phyloP scores from a whole-genome alignment of 2,797 vertebrate genomes.

The Diplodus puntazzo region DNA sequence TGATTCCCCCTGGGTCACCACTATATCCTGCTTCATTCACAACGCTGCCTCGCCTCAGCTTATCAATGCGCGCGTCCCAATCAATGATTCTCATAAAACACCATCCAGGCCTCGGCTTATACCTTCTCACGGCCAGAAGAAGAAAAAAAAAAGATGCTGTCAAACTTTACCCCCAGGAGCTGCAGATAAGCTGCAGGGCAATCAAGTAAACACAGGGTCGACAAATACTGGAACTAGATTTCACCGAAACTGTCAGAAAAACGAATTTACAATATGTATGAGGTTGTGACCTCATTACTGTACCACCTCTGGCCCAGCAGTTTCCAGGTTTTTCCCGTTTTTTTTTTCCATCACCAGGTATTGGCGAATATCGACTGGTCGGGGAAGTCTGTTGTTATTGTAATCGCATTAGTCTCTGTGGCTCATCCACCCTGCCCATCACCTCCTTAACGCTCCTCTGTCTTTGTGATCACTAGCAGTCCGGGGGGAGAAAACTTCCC shows the following conservation, averaged over 20 bases:
- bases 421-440: constrained; percentile 54
- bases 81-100: constrained; percentile 82
- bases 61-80: constrained; percentile 70
- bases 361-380: constrained; percentile 59
- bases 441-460: constrained; percentile 36
- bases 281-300: constrained; percentile 75
- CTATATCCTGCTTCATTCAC: constrained; percentile 81
- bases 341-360: constrained; percentile 47
- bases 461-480: constrained; percentile 48
- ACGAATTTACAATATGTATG: constrained; percentile 62
- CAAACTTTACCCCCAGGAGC: constrained; percentile 67
- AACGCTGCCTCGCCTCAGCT: constrained; percentile 68
- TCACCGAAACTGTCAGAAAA: constrained; percentile 39
- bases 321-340: constrained; percentile 35
- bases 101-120: constrained; percentile 67
- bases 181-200: constrained; percentile 59
- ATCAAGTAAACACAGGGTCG: constrained; percentile 53
- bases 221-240: constrained; percentile 29
- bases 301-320: constrained; percentile 44
- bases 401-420: constrained; percentile 71
- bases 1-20: constrained; percentile 83
- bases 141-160: constrained; percentile 43
- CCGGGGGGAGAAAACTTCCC: constrained; percentile 17
- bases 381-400: constrained; percentile 57
- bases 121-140: constrained; percentile 50